phyloP scores from a whole-genome alignment of 2,797 vertebrate species.

The Takifugu ocellatus region DNA sequence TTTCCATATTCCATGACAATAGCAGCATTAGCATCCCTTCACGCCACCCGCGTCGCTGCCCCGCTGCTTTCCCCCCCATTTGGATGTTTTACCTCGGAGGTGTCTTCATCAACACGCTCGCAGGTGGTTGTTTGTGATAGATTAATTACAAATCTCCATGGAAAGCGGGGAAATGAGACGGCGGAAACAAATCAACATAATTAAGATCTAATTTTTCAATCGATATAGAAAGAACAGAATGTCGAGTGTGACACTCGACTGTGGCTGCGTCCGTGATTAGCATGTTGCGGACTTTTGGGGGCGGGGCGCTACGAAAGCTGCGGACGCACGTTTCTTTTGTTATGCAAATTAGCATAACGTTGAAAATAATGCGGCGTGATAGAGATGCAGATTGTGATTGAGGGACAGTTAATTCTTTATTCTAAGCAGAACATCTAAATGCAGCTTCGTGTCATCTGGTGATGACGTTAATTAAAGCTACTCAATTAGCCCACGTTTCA shows the following conservation, averaged over 20 bases:
- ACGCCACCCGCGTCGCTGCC: no score
- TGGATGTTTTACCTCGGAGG: constrained; percentile 39
- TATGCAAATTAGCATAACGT: constrained; percentile 8
- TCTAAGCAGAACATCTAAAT: not conserved
- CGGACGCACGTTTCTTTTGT: constrained; percentile 10
- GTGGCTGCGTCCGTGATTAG: constrained; percentile 2
- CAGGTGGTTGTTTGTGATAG: constrained; percentile 64
- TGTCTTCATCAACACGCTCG: constrained; percentile 57
- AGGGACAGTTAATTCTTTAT: not conserved
- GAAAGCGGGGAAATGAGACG: constrained; percentile 30
- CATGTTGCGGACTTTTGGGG: not conserved
- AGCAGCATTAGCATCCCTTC: constrained; percentile 39
- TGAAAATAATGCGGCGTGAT: constrained; percentile 1
- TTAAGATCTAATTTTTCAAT: constrained; percentile 59
- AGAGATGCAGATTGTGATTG: not conserved
- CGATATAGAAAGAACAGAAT: constrained; percentile 42
- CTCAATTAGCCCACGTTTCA: not conserved
- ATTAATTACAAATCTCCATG: constrained; percentile 61
- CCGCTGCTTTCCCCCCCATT: constrained; percentile 26
- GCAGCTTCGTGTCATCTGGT: not conserved
- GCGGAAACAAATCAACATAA: constrained; percentile 58
- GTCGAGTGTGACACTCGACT: constrained; percentile 12
- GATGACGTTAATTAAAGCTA: not conserved
- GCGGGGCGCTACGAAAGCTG: constrained; percentile 14
- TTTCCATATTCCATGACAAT: constrained; percentile 39